Evolutionary conservation across 2,888 invertebrate genomes (phyloP).

Genomic region (Drosophila differens): DNA sequence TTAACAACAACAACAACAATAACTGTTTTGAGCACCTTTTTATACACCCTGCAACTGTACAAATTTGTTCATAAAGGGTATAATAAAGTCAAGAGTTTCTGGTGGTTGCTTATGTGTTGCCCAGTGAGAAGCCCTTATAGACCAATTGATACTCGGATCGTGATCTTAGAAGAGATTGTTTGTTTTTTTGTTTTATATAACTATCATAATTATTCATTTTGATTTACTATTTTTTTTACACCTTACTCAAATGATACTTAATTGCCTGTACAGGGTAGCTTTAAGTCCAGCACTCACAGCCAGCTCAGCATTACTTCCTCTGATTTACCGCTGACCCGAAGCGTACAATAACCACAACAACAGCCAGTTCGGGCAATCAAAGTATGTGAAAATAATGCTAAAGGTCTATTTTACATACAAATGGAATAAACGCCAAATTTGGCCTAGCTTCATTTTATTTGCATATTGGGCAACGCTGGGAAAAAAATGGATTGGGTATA

Average conservation of each 20-base stretch:
- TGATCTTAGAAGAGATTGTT: not conserved
- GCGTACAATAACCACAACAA: not conserved
- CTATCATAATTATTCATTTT: not conserved
- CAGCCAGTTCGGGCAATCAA: slow-evolving; percentile 44
- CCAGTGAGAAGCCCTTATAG: not conserved
- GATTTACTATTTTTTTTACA: not conserved
- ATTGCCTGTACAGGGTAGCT: slow-evolving; percentile 5
- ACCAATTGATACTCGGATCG: not conserved
- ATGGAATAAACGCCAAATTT: slow-evolving; percentile 33
- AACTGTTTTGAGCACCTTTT: slow-evolving; percentile 39
- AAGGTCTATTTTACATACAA: slow-evolving; percentile 61
- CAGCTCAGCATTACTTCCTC: not conserved
- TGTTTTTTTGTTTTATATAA: not conserved
- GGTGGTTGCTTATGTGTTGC: not conserved
- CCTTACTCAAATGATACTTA: not conserved
- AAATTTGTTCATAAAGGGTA: not conserved
- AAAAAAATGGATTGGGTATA: slow-evolving; percentile 56
- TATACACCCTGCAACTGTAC: slow-evolving; percentile 6
- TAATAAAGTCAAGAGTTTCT: not conserved
- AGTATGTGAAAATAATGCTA: slow-evolving; percentile 76
- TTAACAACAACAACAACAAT: slow-evolving; percentile 49
- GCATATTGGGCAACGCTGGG: slow-evolving; percentile 45
- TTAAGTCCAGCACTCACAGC: not conserved
- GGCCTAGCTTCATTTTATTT: slow-evolving; percentile 45
- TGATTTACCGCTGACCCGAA: slow-evolving; percentile 26